Base-by-base conservation (phyloP, 2,888 invertebrate species). In the Synergus umbraculus region DNA sequence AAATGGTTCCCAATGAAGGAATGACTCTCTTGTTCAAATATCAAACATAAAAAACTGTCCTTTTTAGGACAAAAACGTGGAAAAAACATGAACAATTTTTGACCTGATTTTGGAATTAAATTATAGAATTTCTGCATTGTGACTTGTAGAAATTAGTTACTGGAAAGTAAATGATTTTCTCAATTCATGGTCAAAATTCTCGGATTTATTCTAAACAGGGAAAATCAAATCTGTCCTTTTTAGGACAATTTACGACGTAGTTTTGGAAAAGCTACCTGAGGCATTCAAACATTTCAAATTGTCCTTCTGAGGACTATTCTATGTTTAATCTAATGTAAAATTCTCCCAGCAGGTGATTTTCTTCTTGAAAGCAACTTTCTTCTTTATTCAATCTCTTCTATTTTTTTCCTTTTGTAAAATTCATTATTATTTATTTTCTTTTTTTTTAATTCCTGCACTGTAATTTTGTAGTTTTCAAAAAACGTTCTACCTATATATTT, bases 1-100 rank as follows among this genome's bases (percentile, higher is more conserved):
- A 88, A 85, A 85, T 85, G 18, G 80, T 69, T 88, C 84, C 58
- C 2, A 46, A 85, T 83, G 83, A 66, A 79, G 80, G 82, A 86
- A 78, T 4, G 13, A 84, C 78, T 78, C 79, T 78, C 78, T 83
- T 76, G 13, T 60, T 77, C 58, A 64, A 79, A 78, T 77, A 37
- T 81, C 73, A 66, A 37, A 46, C 46, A 80, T 54, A 78, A 69
- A 58, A 82, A 83, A 46, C 81, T 86, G 84, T 79, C 81, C 85
- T 85, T 84, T 79, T 85, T 73, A 85, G 85, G 85, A 83, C 83
- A 84, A 85, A 37, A 18, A 63, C 4, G 22, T 22, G 13, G 60
- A 69, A 73, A 0, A 49, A 54, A 49, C 29, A 29, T 46, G 22
- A 18, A 73, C 49, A 10, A 22, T 44, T 5, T 4, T 43, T 18